Base-by-base conservation (phyloP, 1,140 invertebrate species). In the Hetaerina americana region DNA sequence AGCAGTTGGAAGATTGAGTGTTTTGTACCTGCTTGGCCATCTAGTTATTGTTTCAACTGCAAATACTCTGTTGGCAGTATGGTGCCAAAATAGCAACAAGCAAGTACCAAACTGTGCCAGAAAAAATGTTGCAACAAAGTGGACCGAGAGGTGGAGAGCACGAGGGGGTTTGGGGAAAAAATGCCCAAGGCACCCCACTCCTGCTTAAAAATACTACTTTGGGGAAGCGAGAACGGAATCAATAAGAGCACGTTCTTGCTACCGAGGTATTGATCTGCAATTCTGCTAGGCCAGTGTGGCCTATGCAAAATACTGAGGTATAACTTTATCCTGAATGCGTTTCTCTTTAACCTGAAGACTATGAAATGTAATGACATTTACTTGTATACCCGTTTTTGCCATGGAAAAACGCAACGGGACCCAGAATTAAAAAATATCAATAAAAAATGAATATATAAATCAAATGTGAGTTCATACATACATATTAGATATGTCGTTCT, bases 401-500 rank as follows among this genome's bases (percentile, higher is more conserved):
- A n/a, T 57, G 40, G 40, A 57, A 57, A 57, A 57, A 57, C 40
- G 40, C 40, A 57, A 57, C 40, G 40, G 40, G 40, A 57, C 40
- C 40, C 40, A 57, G 40, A 57, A n/a, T 57, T 57, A 57, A 57
- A 57, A 57, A 57, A 57, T 57, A 57, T 57, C 40, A 57, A 57
- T 57, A 57, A 57, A 57, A 57, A 57, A 57, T 57, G 40, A 57
- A 57, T 57, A 57, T 57, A 57, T n/a, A 57, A 57, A 57, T 57
- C 40, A 57, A 57, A 57, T n/a, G 15, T 57, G 15, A 57, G 40
- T 5, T 57, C 40, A 57, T 57, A 57, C 40, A 57, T 57, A 57
- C 40, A 57, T 57, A 57, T 57, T 57, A 57, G 40, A 57, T 57
- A 57, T 57, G 40, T 57, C 40, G 40, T 57, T 57, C 40, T 57